A percentile compares a stretch with the other conserved stretches of the same genome.
Evolutionary conservation across 1,140 invertebrate species (phyloP).

Genomic region (Lepeophtheirus salmonis): DNA sequence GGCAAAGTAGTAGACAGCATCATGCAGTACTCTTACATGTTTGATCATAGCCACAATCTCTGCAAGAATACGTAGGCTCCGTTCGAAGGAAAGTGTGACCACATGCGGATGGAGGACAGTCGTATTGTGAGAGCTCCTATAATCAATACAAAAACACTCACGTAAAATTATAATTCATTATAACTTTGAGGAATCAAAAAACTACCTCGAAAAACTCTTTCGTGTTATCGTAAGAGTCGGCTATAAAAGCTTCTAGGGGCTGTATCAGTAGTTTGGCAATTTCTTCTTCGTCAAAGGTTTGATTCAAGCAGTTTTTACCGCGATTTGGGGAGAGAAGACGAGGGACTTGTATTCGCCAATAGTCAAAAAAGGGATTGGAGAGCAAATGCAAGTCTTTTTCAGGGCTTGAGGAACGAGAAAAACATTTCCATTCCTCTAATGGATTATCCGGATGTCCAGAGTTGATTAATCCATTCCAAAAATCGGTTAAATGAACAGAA

Average conservation of each 20-base stretch:
- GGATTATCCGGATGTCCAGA: background rate
- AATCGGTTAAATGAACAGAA: background rate
- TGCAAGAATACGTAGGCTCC: slow-evolving; percentile 90
- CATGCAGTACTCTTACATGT: slow-evolving; percentile 43
- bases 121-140: slow-evolving; percentile 30
- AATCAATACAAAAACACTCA: background rate
- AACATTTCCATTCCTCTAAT: background rate
- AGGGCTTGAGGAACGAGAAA: background rate
- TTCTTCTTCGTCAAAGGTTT: background rate
- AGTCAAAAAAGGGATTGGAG: background rate
- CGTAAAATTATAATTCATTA: background rate
- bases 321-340: background rate
- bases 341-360: slow-evolving; percentile 6
- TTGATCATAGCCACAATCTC: slow-evolving; percentile 87
- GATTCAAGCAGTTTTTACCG: slow-evolving; percentile 4
- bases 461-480: background rate
- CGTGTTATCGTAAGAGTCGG: background rate
- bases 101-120: slow-evolving; percentile 58
- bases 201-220: background rate
- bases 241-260: background rate
- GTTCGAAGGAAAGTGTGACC: slow-evolving; percentile 85
- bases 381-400: background rate
- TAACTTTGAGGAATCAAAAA: background rate
- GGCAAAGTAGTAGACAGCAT: too few species aligned
- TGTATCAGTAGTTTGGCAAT: background rate